Evolutionary conservation across 2,797 vertebrate species (phyloP), one percentile per base, ranked within the genome.

Genomic region (Dromococcyx pavoninus): DNA sequence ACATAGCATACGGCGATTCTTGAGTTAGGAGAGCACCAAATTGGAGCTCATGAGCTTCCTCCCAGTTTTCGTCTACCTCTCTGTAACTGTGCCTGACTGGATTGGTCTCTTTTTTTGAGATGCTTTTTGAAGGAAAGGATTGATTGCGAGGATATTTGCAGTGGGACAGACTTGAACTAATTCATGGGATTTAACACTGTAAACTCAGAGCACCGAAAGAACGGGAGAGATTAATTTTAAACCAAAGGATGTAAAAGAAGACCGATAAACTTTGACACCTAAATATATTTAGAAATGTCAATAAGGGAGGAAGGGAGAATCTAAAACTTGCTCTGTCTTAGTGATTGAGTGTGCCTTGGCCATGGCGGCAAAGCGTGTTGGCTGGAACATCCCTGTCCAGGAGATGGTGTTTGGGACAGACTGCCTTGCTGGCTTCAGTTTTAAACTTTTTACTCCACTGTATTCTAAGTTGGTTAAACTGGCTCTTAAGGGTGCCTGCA

Each of bases 181-280:
- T 65, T 58, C 2, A 3, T 57, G 30, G 71, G 48, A 27, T 92
- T 83, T 77, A 25, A 37, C 33, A 6, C 0, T 4, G 11, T 71
- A 41, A 88, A 58, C n/a, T 62, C 0, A 0, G 48, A 66, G 60
- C 22, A 61, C 32, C 4, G 41, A 43, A 53, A 35, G 72, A 17
- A 46, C 1, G 3, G 50, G 3, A 88, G 19, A 24, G 41, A 11
- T 67, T 30, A 2, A 25, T 64, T 87, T 77, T 71, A 91, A 77
- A 54, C 7, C 18, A 9, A 46, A 72, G 10, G 22, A 33, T 82
- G 8, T 64, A 35, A 50, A 87, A 64, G 24, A 58, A 5, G 11
- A n/a, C 61, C 6, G 9, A 61, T 64, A 50, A 88, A 60, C 41
- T 83, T 53, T 21, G 44, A 30, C n/a, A 88, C 10, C 24, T 22